Conservation (phyloP, 2,113 vertebrate genomes). For the Capreolus pygargus region DNA sequence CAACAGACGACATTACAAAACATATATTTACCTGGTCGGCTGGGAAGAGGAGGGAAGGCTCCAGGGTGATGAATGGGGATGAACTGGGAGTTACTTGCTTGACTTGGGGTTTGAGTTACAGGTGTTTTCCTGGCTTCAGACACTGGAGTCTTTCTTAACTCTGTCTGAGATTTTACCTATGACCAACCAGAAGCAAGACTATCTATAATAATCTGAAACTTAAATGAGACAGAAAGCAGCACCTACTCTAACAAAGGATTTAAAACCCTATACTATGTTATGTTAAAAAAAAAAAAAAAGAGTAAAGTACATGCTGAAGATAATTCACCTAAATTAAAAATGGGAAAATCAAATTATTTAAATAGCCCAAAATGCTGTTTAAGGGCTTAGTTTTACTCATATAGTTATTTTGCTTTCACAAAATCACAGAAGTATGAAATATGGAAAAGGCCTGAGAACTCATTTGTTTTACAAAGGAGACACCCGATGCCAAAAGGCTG, state of each 20-base stretch:
- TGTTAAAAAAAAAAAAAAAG: background rate
- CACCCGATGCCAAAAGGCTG: background rate
- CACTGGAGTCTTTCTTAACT: conserved; percentile 95
- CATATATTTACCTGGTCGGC: conserved; percentile 87
- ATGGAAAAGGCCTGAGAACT: background rate
- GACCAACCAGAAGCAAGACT: conserved; percentile 58
- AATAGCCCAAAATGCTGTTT: background rate
- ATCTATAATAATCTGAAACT: conserved; percentile 14
- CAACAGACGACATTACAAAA: background rate
- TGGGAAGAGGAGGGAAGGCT: conserved; percentile 96
- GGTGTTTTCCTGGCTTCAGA: conserved; percentile 96
- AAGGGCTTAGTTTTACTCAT: background rate
- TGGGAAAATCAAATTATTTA: background rate
- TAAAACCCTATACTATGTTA: background rate
- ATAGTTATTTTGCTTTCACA: background rate
- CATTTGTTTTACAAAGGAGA: conserved; percentile 6
- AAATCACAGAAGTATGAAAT: background rate
- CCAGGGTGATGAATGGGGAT: conserved; percentile 98
- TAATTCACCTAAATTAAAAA: conserved; percentile 23
- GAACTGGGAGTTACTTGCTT: conserved; percentile 94
- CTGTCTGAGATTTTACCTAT: conserved; percentile 92
- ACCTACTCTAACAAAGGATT: conserved; percentile 35
- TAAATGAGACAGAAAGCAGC: background rate
- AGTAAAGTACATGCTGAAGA: background rate
- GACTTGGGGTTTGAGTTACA: conserved; percentile 88